Evolutionary conservation across 2,888 invertebrate genomes (phyloP).

Genomic region (Limnephilus marmoratus): DNA sequence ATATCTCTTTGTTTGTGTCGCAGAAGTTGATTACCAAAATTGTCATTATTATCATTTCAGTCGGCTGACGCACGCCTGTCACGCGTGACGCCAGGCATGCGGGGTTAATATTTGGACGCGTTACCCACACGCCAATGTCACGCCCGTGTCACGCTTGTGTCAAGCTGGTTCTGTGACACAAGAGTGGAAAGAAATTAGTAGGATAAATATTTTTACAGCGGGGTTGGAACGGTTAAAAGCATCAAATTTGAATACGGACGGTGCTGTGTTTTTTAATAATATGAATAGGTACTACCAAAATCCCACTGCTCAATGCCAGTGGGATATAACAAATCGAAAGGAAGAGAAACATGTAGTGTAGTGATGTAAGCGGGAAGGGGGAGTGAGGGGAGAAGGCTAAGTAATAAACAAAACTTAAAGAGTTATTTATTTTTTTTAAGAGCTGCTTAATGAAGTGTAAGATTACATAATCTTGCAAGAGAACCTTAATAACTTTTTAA

Average conservation of each 20-base stretch:
- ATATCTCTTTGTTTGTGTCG: conserved; percentile 7
- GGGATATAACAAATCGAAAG: not conserved
- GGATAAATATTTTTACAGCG: not conserved
- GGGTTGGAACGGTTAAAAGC: not conserved
- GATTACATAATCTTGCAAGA: too few relatives aligned
- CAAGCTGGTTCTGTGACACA: not conserved
- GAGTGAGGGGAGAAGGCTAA: too few relatives aligned
- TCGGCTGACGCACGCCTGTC: conserved; percentile 8
- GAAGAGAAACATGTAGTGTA: too few relatives aligned
- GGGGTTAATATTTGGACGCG: conserved; percentile 6
- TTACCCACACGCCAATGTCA: not conserved
- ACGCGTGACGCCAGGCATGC: not conserved
- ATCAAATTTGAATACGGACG: not conserved
- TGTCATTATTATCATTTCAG: conserved; percentile 13
- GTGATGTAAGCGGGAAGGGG: too few relatives aligned
- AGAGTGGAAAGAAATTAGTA: not conserved
- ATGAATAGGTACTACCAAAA: not conserved
- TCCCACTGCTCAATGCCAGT: not conserved
- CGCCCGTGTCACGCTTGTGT: not conserved
- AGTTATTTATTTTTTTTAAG: too few relatives aligned
- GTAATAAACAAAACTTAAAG: too few relatives aligned
- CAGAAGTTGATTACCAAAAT: conserved; percentile 21
- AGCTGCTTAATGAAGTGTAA: too few relatives aligned
- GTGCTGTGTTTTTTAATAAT: not conserved
- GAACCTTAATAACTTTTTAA: too few relatives aligned